These are phyloP conservation scores for Penelope pileata DNA, from an alignment of 2,113 vertebrate genomes.

Conservation along the genomic window DNA sequence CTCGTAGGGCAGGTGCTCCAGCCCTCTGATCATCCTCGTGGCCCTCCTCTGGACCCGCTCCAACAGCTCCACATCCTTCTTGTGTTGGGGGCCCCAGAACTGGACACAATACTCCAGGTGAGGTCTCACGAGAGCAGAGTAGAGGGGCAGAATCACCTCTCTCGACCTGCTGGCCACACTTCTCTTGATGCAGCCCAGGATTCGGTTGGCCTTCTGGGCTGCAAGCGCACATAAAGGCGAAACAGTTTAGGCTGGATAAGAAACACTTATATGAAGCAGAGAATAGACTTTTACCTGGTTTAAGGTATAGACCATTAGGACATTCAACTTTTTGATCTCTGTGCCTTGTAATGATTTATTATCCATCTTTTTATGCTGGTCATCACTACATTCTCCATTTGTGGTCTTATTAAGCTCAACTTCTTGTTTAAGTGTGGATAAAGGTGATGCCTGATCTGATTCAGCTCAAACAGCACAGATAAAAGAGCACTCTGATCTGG, in stretches of 20 bases:
- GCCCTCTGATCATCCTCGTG: too few relatives aligned
- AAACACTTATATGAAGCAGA: background rate
- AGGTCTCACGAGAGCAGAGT: too few relatives aligned
- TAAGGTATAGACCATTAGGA: background rate
- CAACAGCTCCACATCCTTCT: too few relatives aligned
- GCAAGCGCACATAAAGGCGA: too few relatives aligned
- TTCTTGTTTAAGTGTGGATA: background rate
- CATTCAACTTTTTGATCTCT: background rate
- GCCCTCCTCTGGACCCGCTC: too few relatives aligned
- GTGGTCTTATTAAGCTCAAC: background rate
- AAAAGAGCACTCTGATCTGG: background rate
- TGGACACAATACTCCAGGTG: too few relatives aligned
- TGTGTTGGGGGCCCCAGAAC: too few relatives aligned
- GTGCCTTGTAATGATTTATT: background rate
- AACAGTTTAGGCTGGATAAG: background rate
- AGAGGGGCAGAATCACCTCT: too few relatives aligned
- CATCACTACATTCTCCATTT: background rate
- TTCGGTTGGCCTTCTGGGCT: too few relatives aligned
- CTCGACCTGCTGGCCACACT: too few relatives aligned
- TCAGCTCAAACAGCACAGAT: background rate
- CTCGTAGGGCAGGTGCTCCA: too few relatives aligned
- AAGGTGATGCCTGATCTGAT: background rate
- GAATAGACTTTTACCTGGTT: background rate
- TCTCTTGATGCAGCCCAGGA: too few relatives aligned
- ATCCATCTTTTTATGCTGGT: background rate